A percentile compares a stretch with the other conserved stretches of the same genome.
Evolutionary conservation across 2,113 vertebrate species (phyloP).

Genomic region (Emydura subglobosa): DNA sequence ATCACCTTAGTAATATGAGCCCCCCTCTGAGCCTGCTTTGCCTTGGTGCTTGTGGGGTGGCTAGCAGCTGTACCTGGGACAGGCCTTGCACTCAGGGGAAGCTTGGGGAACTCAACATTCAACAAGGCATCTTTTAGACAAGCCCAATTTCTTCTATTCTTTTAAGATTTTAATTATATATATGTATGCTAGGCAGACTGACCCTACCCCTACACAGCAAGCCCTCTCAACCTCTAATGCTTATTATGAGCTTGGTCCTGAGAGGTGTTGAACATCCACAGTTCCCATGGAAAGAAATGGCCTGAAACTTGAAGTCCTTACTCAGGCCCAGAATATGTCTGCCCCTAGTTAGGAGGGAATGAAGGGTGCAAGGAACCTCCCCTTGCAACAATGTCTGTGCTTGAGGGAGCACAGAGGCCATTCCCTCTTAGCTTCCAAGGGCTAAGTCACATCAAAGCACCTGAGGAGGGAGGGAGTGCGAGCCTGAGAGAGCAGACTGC

Average conservation of each 20-base stretch:
- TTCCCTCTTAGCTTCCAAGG: not conserved
- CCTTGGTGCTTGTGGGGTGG: too few species aligned
- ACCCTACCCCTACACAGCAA: not conserved
- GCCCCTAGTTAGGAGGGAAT: not conserved
- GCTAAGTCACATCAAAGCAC: not conserved
- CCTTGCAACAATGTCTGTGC: not conserved
- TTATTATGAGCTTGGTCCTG: not conserved
- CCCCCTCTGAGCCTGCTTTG: not conserved
- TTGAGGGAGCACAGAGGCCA: not conserved
- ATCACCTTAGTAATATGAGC: not conserved
- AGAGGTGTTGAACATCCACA: not conserved
- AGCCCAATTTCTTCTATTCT: not conserved
- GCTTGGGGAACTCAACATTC: not conserved
- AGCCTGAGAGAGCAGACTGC: not conserved
- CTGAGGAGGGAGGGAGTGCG: not conserved
- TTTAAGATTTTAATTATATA: not conserved
- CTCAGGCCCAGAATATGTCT: not conserved
- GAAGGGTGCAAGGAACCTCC: not conserved
- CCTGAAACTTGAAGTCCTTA: not conserved
- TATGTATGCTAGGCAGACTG: fast-evolving
- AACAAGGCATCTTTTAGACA: not conserved
- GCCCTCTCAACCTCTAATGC: not conserved
- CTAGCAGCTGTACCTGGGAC: not conserved
- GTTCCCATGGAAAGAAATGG: not conserved
- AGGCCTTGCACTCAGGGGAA: not conserved